Evolutionary conservation across 2,113 vertebrate genomes (phyloP), one percentile per base, ranked within the genome.

Genomic region (Nesoenas mayeri): DNA sequence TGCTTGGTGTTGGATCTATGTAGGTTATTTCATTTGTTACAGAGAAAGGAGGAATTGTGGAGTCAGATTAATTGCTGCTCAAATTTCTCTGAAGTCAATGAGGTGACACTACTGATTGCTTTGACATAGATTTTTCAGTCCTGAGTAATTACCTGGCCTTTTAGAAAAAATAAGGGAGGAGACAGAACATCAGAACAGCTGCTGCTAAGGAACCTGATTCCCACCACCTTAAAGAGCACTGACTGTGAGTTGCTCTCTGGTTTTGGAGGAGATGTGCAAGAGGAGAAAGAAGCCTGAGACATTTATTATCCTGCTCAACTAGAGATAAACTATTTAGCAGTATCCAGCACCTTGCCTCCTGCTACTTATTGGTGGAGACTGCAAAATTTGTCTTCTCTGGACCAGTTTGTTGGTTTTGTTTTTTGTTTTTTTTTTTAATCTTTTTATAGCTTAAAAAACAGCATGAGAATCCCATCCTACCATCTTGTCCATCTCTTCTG

Each of bases 51-150:
- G 66, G 54, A 92, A 57, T 21, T 44, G 51, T 71, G 44, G 80
- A 87, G 38, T 85, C 56, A 56, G 69, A 74, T 58, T 91, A 47
- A 73, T 88, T 91, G 78, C 80, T 94, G 44, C n/a, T 82, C 70
- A 66, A 91, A 47, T 94, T 89, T 75, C 51, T 83, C 74, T 85
- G 50, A 67, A 96, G 40, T 85, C 91, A 95, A 70, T 2, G 5
- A 91, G 80, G 62, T 93, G 91, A 91, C 80, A 73, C 32, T 72
- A 50, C 56, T 74, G 80, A 88, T 95, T 77, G 79, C 47, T 70
- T 88, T 90, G 71, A 88, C 82, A 83, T 66, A 79, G 79, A 80
- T 93, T 96, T 95, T 83, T 88, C 1, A 32, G 38, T 83, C 40
- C 60, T 80, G 36, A 89, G 64, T 77, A 93, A 91, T 95, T 91